Conservation (phyloP, 1,140 invertebrate genomes). For the Thaumatotibia leucotreta region DNA sequence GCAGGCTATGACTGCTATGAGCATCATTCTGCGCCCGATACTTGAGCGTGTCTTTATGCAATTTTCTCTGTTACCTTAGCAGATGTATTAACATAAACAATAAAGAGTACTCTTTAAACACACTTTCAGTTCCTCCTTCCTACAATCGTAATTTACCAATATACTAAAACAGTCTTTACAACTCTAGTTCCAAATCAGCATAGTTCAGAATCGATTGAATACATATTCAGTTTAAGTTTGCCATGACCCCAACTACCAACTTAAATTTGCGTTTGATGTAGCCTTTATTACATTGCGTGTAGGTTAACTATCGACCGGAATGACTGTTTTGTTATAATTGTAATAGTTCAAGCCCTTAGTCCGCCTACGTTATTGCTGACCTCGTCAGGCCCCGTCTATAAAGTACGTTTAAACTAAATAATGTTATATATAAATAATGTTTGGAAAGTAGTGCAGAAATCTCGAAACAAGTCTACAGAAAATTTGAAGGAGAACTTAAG, state of each 20-base stretch:
- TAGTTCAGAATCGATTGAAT: not conserved
- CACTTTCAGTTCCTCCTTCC: constrained; percentile 3
- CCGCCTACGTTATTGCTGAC: constrained; percentile 29
- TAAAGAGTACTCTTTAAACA: not conserved
- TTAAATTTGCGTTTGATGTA: not conserved
- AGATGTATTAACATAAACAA: not conserved
- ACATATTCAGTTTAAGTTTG: not conserved
- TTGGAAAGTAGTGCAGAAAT: no score
- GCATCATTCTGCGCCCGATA: no score
- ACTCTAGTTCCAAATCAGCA: not conserved
- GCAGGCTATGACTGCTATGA: no score
- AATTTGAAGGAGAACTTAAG: no score
- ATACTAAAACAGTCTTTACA: not conserved
- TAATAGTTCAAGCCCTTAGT: constrained; percentile 25
- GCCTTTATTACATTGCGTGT: not conserved
- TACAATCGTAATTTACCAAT: not conserved
- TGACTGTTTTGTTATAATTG: constrained; percentile 20
- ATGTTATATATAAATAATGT: constrained; percentile 6
- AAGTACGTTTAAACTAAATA: constrained; percentile 16
- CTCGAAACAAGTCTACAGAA: no score
- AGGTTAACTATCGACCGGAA: constrained; percentile 23
- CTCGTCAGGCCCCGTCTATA: constrained; percentile 25
- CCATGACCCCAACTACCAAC: not conserved
- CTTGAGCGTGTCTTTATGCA: not conserved
- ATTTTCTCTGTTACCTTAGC: not conserved